phyloP scores from a whole-genome alignment of 2,113 vertebrate species.

The Cynoglossus semilaevis region DNA sequence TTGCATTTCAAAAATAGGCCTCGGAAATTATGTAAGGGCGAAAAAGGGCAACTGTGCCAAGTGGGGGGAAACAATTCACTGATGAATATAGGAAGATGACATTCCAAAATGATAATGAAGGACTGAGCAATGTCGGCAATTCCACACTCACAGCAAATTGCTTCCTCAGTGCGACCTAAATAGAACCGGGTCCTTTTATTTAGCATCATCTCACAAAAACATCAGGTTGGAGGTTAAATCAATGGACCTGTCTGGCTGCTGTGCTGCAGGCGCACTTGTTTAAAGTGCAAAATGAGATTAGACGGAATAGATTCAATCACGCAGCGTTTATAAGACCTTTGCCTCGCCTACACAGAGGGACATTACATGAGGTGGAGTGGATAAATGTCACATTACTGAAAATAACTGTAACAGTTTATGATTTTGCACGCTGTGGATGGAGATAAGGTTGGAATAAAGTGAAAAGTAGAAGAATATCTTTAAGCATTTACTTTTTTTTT shows the following conservation, averaged over 20 bases:
- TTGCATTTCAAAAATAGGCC: neutral
- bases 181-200: neutral
- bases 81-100: too few relatives aligned
- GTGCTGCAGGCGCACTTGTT: slow-evolving; percentile 13
- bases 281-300: slow-evolving; percentile 51
- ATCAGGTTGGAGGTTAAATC: slow-evolving; percentile 21
- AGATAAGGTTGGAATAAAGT: too few relatives aligned
- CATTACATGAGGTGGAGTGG: slow-evolving; percentile 35
- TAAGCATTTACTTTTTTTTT: too few relatives aligned
- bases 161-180: neutral
- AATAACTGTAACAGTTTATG: slow-evolving; percentile 11
- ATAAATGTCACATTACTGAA: slow-evolving; percentile 49
- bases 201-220: neutral
- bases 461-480: neutral
- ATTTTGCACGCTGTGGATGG: too few relatives aligned
- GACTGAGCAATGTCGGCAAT: too few relatives aligned
- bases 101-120: too few relatives aligned
- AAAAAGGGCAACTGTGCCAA: too few relatives aligned
- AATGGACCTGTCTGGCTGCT: slow-evolving; percentile 19
- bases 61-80: too few relatives aligned
- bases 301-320: slow-evolving; percentile 49
- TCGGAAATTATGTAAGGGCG: too few relatives aligned
- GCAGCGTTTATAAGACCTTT: slow-evolving; percentile 20
- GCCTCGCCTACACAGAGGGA: slow-evolving; percentile 19
- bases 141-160: too few relatives aligned